These are phyloP conservation scores for Teleiodes luculella DNA, from an alignment of 2,888 invertebrate species.

Conservation along the genomic window DNA sequence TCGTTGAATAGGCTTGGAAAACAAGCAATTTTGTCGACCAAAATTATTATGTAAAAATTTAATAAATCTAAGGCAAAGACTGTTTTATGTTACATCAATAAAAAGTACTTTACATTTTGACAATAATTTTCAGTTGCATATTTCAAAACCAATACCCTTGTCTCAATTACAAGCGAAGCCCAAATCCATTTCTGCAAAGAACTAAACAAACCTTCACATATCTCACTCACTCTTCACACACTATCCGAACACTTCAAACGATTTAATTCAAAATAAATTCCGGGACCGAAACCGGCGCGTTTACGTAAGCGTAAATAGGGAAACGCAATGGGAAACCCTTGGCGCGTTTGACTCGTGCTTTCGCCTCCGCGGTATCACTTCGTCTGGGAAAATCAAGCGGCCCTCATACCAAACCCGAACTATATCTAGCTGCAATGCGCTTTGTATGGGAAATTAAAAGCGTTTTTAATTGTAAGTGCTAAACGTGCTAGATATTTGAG, in stretches of 20 bases:
- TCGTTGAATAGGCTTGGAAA: no score
- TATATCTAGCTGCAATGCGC: constrained; percentile 10
- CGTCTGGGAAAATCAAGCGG: background rate
- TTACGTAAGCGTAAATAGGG: background rate
- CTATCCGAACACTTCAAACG: constrained; percentile 2
- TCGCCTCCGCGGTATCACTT: background rate
- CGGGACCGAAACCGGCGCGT: background rate
- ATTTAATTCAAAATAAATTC: background rate
- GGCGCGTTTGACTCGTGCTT: constrained; percentile 5
- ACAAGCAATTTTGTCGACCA: no score
- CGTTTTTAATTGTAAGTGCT: constrained; percentile 5
- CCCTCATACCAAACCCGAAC: background rate
- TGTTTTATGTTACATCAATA: no score
- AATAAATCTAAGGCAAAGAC: no score
- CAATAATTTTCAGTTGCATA: background rate
- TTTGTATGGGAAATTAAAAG: background rate
- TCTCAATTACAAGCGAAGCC: background rate
- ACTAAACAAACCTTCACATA: constrained; percentile 16
- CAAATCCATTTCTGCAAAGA: background rate
- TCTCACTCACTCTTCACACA: constrained; percentile 1
- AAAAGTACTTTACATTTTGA: no score
- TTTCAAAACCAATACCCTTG: constrained; percentile 7
- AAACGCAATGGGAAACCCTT: background rate
- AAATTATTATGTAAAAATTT: background rate
- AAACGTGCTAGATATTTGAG: constrained; percentile 42